Conservation (phyloP, 2,113 vertebrate species). For the Clupea harengus region DNA sequence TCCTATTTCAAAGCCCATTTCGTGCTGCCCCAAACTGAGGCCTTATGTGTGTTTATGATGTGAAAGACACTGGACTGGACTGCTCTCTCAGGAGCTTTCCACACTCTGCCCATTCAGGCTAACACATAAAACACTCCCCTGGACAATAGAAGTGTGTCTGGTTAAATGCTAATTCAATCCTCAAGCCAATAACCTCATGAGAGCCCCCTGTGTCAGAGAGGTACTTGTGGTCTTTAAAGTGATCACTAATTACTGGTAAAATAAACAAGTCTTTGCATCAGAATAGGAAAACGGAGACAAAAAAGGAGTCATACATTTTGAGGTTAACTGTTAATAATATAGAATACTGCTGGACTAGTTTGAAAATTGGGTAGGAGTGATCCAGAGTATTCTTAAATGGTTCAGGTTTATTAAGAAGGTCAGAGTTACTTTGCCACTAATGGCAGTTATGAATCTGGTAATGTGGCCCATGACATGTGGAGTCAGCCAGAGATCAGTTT, state of each 20-base stretch:
- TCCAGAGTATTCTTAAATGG: too few relatives aligned
- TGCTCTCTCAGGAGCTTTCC: conserved; percentile 36
- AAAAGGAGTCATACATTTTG: too few relatives aligned
- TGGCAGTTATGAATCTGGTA: too few relatives aligned
- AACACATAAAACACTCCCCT: neutral
- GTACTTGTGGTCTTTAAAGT: neutral
- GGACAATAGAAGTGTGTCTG: conserved; percentile 32
- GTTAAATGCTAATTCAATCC: conserved; percentile 20
- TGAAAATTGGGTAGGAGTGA: too few relatives aligned
- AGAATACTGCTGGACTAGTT: too few relatives aligned
- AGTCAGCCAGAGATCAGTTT: too few relatives aligned
- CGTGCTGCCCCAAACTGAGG: neutral
- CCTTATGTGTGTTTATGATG: neutral
- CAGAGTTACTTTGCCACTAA: too few relatives aligned
- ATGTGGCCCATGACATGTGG: too few relatives aligned
- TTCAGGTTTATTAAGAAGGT: too few relatives aligned
- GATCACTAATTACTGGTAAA: neutral
- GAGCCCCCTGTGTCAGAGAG: neutral
- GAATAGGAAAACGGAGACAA: neutral
- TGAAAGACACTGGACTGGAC: conserved; percentile 11
- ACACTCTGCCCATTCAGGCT: conserved; percentile 30
- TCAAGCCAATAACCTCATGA: neutral
- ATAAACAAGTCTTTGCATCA: neutral
- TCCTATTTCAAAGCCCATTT: too few relatives aligned
- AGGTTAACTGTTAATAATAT: too few relatives aligned